These are phyloP conservation scores for Drosophila carrolli DNA, from an alignment of 1,140 invertebrate genomes.

Conservation along the genomic window DNA sequence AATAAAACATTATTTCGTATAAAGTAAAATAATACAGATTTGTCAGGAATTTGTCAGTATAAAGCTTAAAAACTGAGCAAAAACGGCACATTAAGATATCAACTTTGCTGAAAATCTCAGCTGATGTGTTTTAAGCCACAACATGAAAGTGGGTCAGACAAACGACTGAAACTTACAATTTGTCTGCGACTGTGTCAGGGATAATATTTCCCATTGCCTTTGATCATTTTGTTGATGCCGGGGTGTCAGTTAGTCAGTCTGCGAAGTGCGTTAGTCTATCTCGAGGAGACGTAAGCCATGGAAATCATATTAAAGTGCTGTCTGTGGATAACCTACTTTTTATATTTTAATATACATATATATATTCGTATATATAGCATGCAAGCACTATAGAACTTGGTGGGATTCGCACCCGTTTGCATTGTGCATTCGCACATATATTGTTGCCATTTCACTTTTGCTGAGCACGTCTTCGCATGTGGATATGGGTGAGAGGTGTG, in stretches of 20 bases:
- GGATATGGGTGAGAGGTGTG: not conserved
- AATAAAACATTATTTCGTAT: too few relatives aligned
- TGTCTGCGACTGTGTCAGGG: constrained; percentile 27
- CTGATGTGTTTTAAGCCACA: constrained; percentile 28
- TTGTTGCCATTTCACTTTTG: constrained; percentile 80
- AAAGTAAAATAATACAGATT: not conserved
- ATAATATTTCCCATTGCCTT: constrained; percentile 45
- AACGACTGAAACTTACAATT: constrained; percentile 29
- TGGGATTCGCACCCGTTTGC: constrained; percentile 22
- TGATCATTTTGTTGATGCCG: constrained; percentile 39
- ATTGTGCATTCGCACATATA: constrained; percentile 36
- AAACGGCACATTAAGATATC: not conserved
- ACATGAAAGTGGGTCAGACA: constrained; percentile 28
- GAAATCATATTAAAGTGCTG: constrained; percentile 82
- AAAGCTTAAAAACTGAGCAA: not conserved
- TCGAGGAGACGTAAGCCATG: constrained; percentile 59
- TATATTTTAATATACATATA: constrained; percentile 44
- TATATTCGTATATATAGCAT: constrained; percentile 3
- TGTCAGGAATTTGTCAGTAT: not conserved
- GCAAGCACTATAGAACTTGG: constrained; percentile 10
- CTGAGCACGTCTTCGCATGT: constrained; percentile 63
- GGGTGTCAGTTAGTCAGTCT: constrained; percentile 42
- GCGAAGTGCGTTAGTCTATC: constrained; percentile 43
- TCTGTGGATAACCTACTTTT: constrained; percentile 78
- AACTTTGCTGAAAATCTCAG: constrained; percentile 13